Base-by-base conservation (phyloP, 2,888 invertebrate genomes). In the Spilosoma lubricipeda region DNA sequence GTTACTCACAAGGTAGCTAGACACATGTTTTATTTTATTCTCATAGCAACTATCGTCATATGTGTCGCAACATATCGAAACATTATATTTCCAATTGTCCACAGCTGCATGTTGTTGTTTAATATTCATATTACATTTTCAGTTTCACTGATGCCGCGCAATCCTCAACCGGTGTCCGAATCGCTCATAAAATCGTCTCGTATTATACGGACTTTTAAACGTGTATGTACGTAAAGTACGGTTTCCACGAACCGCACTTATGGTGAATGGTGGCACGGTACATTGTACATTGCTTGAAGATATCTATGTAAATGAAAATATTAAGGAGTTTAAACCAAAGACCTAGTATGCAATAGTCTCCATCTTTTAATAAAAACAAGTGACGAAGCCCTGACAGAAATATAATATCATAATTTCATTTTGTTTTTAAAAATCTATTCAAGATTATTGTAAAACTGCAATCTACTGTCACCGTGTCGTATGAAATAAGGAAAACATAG, bases 171-270 rank as follows among this genome's bases (percentile, higher is more conserved):
- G 9, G 77, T 80, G 68, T 83, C 89, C 81, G 91, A 93, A 70
- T 85, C 91, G 13, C 82, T 89, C 70, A 83, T 93, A 87, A 94
- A 93, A 85, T 88, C 92, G 81, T 93, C 89, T 86, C 92, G 94
- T 74, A 91, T 94, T 69, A 88, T 94, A 83, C 88, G 94, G 87
- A 93, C 91, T 86, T 91, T 95, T 75, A 92, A 91, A 90, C 91
- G 93, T 93, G 95, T 94, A 94, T 95, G 95, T 95, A 95, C 94
- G 95, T 95, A 93, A 88, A 86, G 85, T 82, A 82, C 79, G 85
- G 73, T 80, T 74, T 75, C 74, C 80, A 74, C 67, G 67, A 71
- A 72, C 63, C 75, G 23, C 79, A 85, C 78, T 48, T 52, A 59
- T 77, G 87, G 86, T 86, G 82, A 71, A 39, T 76, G 85, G 85